A percentile compares a stretch with the other conserved stretches of the same genome.
These are phyloP conservation scores for Noctua janthe DNA, from an alignment of 2,888 invertebrate genomes.

Conservation along the genomic window DNA sequence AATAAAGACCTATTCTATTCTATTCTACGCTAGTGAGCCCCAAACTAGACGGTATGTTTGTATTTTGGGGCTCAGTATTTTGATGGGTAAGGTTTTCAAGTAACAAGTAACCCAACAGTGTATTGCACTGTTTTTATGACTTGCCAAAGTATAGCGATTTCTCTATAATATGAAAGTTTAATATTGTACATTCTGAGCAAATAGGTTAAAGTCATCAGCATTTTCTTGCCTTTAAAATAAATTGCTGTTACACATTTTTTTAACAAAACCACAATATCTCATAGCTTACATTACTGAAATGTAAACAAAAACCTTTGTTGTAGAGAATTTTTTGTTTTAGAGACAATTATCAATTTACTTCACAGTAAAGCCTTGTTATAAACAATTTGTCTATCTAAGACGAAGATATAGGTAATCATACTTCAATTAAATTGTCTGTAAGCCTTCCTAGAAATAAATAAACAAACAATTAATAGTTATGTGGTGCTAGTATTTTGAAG, in stretches of 20 bases:
- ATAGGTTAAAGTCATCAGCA: not conserved
- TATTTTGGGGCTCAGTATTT: not conserved
- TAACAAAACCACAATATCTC: too few relatives aligned
- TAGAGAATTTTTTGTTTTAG: slow-evolving; percentile 5
- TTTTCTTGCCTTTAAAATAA: not conserved
- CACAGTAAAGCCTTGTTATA: not conserved
- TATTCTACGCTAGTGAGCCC: too few relatives aligned
- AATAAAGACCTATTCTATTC: too few relatives aligned
- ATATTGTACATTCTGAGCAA: not conserved
- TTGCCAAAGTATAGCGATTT: not conserved
- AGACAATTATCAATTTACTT: not conserved
- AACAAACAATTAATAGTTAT: not conserved
- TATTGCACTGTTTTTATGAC: not conserved
- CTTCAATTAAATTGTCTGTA: not conserved
- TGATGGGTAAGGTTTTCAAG: too few relatives aligned
- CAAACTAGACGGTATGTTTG: not conserved
- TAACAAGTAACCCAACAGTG: not conserved
- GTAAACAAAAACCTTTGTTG: not conserved
- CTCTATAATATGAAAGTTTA: not conserved
- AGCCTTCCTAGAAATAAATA: not conserved
- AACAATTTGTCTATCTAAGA: slow-evolving; percentile 9
- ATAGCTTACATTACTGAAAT: not conserved
- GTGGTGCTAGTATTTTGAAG: not conserved
- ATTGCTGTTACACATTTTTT: not conserved
- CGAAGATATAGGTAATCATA: not conserved